Base-by-base conservation (phyloP, 2,113 vertebrate genomes). In the Atractosteus spatula region DNA sequence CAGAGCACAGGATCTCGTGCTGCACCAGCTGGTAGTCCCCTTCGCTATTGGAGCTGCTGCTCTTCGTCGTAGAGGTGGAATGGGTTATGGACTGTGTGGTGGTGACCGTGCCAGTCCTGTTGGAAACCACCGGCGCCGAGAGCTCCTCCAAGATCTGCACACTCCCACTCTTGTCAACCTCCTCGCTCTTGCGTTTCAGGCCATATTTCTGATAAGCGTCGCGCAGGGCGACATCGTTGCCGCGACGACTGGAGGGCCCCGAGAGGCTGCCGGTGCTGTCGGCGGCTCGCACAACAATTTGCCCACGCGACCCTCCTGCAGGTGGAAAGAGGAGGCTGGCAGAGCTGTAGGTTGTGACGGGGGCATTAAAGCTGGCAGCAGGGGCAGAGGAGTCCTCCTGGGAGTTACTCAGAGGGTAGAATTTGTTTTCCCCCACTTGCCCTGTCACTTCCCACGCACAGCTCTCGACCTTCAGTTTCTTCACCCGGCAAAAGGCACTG, bases 111-210 rank as follows among this genome's bases (percentile, higher is more conserved):
- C 90, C 95, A 11, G 91, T 89, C 76, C 95, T 95, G 91, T 97
- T 97, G 74, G 95, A 93, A 79, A 95, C 94, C 87, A 98, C 96
- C 65, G 97, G 96, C 80, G 97, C 97, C 64, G 97, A 97, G 71
- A 96, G 96, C 91, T 99, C 97, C 92, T 98, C 97, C 79, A 99
- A 93, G 67, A 99, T 98, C 88, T 98, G 97, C 78, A 99, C 97
- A 1, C 97, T 99, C 91, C 97, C 96, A 81, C 96, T 97, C 93
- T 96, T 98, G 86, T 98, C 97, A 0, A 96, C 96, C 88, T 99
- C 97, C 82, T 99, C 96, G 85, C 96, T 98, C 86, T 99, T 99
- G 85, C 97, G 91, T 93, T 99, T 99, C 91, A 96, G 79, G 78
- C 96, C 94, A 89, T 95, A 94, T 91, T 97, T 96, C 89, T 94